A percentile compares a stretch with the other conserved stretches of the same genome.
Evolutionary conservation across 2,797 vertebrate species (phyloP).

Genomic region (Acanthurus lineatus): DNA sequence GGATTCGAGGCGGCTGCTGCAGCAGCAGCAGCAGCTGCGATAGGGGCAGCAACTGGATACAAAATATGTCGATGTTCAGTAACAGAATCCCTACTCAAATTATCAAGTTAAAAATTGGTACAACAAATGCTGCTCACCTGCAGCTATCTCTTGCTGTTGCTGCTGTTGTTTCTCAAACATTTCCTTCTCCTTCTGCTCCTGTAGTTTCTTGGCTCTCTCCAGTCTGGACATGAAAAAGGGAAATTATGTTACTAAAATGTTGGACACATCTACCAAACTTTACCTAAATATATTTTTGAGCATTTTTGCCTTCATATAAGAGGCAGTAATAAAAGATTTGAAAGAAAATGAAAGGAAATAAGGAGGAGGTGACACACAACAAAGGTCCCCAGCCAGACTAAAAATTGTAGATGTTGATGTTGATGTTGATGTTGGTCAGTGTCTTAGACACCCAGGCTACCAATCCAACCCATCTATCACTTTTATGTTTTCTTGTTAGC

Average conservation of each 20-base stretch:
- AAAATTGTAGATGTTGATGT: slow-evolving; percentile 15
- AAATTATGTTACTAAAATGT: background rate
- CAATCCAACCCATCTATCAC: background rate
- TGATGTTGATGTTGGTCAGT: too few relatives aligned
- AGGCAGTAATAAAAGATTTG: background rate
- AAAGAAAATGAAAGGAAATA: background rate
- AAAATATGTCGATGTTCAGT: slow-evolving; percentile 14
- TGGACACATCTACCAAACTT: background rate
- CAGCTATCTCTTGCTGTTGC: slow-evolving; percentile 90
- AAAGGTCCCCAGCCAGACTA: slow-evolving; percentile 19
- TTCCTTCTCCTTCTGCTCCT: slow-evolving; percentile 98
- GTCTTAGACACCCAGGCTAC: background rate
- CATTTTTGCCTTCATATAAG: background rate
- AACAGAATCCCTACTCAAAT: background rate
- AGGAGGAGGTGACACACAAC: slow-evolving; percentile 12
- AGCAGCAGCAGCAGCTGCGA: slow-evolving; percentile 82
- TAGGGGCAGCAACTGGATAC: slow-evolving; percentile 71
- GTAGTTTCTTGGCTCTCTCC: slow-evolving; percentile 97
- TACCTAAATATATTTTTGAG: background rate
- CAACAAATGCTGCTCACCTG: slow-evolving; percentile 82
- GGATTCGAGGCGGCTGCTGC: slow-evolving; percentile 87
- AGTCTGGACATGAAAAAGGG: slow-evolving; percentile 82
- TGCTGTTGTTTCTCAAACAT: slow-evolving; percentile 96
- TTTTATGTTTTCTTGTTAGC: background rate
- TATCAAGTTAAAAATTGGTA: background rate